Conservation (phyloP, 2,113 vertebrate species). For the Cromileptes altivelis region DNA sequence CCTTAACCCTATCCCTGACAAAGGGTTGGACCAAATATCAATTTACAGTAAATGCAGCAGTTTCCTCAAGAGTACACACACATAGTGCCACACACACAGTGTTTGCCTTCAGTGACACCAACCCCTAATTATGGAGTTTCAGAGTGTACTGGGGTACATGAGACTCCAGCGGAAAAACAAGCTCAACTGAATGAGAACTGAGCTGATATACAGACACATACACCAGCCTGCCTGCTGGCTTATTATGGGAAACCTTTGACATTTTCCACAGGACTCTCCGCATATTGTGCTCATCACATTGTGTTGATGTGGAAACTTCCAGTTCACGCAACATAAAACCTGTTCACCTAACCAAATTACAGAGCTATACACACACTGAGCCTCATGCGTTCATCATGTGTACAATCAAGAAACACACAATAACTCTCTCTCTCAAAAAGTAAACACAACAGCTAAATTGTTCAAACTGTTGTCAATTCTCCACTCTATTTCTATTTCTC, state of each 20-base stretch:
- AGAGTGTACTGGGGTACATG: slow-evolving; percentile 47
- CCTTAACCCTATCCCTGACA: slow-evolving; percentile 14
- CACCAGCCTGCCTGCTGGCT: slow-evolving; percentile 26
- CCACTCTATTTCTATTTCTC: slow-evolving; percentile 29
- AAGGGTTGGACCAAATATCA: not conserved
- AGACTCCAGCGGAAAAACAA: slow-evolving; percentile 58
- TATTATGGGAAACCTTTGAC: slow-evolving; percentile 60
- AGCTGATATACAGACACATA: slow-evolving; percentile 22
- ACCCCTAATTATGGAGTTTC: slow-evolving; percentile 66
- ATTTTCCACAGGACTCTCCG: slow-evolving; percentile 30
- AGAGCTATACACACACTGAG: slow-evolving; percentile 3
- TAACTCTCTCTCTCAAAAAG: slow-evolving; percentile 21
- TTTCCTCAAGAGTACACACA: slow-evolving; percentile 13
- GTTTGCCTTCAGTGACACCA: slow-evolving; percentile 59
- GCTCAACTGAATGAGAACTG: slow-evolving; percentile 30
- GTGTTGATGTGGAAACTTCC: slow-evolving; percentile 13
- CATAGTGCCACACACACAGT: slow-evolving; percentile 23
- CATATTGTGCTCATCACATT: slow-evolving; percentile 24
- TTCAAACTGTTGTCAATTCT: slow-evolving; percentile 48
- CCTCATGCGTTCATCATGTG: not conserved
- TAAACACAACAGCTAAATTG: slow-evolving; percentile 44
- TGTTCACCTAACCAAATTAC: slow-evolving; percentile 37
- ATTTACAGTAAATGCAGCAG: slow-evolving; percentile 33
- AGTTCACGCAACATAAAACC: slow-evolving; percentile 26
- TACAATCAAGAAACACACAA: slow-evolving; percentile 31